Percentiles rank a stretch among this genome's conserved stretches.
Evolutionary conservation across 2,888 invertebrate genomes (phyloP).

Genomic region (Chloromyia formosa): DNA sequence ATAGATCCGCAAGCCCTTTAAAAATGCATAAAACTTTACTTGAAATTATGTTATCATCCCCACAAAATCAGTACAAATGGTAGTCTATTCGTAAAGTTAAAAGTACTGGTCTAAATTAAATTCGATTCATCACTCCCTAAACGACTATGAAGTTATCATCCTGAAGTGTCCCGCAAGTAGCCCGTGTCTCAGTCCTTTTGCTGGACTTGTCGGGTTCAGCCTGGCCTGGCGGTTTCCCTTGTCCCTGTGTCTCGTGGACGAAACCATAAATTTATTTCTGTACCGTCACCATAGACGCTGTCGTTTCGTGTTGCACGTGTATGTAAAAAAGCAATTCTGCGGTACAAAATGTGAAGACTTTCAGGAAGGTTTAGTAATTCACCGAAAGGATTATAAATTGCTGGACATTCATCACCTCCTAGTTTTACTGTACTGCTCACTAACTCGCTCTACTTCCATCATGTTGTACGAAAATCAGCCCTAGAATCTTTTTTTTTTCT

Average conservation of each 20-base stretch:
- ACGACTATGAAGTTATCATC: conserved; percentile 40
- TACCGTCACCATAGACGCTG: conserved; percentile 1
- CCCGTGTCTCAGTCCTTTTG: conserved; percentile 17
- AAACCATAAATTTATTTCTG: conserved; percentile 38
- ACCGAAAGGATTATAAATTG: conserved; percentile 41
- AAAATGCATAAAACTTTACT: conserved; percentile 30
- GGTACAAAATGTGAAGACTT: conserved; percentile 32
- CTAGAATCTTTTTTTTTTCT: neutral
- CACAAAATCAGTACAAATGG: conserved; percentile 17
- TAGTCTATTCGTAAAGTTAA: conserved; percentile 23
- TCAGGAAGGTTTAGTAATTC: conserved; percentile 24
- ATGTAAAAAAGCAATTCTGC: conserved; percentile 36
- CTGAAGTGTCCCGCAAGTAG: conserved; percentile 32
- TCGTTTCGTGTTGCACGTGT: conserved; percentile 22
- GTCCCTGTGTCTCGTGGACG: neutral
- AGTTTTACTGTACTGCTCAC: neutral
- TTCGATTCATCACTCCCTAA: conserved; percentile 41
- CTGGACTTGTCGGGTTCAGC: neutral
- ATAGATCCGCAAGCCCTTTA: neutral
- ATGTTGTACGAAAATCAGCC: neutral
- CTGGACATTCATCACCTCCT: conserved; percentile 40
- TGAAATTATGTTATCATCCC: conserved; percentile 29
- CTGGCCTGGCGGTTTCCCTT: neutral
- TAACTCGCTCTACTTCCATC: neutral
- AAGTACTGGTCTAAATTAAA: conserved; percentile 36